A percentile compares a stretch with the other conserved stretches of the same genome.
Evolutionary conservation across 2,797 vertebrate species (phyloP).

Genomic region (Acomys russatus): DNA sequence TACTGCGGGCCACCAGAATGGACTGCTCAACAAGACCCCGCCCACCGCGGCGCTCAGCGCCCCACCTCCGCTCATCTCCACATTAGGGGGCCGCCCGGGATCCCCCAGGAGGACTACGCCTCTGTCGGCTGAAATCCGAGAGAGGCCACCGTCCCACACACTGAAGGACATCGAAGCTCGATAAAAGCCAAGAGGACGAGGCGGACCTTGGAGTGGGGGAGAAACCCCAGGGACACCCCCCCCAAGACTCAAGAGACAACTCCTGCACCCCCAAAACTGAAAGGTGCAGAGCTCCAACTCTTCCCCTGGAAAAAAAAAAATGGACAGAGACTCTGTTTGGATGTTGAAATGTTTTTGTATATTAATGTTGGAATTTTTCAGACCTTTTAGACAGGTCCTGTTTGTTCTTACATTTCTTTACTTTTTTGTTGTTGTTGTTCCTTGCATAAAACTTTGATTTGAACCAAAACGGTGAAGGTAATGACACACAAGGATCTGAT

Average conservation of each 20-base stretch:
- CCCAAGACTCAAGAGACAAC: slow-evolving; percentile 10
- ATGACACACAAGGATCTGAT: slow-evolving; percentile 81
- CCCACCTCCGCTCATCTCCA: slow-evolving; percentile 97
- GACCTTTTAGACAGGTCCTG: slow-evolving; percentile 90
- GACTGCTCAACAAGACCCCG: slow-evolving; percentile 96
- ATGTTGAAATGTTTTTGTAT: slow-evolving; percentile 92
- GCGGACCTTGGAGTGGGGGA: background rate
- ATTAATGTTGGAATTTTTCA: slow-evolving; percentile 92
- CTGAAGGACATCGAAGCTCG: slow-evolving; percentile 99
- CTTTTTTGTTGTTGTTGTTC: slow-evolving; percentile 83
- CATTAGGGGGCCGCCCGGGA: slow-evolving; percentile 93
- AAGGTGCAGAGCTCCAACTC: background rate
- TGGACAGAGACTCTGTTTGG: slow-evolving; percentile 89
- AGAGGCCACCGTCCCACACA: slow-evolving; percentile 94
- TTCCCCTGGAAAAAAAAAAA: slow-evolving; percentile 85
- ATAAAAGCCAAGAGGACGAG: slow-evolving; percentile 87
- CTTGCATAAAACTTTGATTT: slow-evolving; percentile 88
- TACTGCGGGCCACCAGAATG: slow-evolving; percentile 94
- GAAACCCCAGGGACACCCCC: background rate
- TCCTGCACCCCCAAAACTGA: background rate
- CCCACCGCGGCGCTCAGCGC: slow-evolving; percentile 97
- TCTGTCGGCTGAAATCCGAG: slow-evolving; percentile 95
- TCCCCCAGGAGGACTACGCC: slow-evolving; percentile 98
- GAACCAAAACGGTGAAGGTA: slow-evolving; percentile 87
- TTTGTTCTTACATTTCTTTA: slow-evolving; percentile 89